These are phyloP conservation scores for Rhynchonycteris naso DNA, from an alignment of 2,797 vertebrate genomes.

Conservation along the genomic window DNA sequence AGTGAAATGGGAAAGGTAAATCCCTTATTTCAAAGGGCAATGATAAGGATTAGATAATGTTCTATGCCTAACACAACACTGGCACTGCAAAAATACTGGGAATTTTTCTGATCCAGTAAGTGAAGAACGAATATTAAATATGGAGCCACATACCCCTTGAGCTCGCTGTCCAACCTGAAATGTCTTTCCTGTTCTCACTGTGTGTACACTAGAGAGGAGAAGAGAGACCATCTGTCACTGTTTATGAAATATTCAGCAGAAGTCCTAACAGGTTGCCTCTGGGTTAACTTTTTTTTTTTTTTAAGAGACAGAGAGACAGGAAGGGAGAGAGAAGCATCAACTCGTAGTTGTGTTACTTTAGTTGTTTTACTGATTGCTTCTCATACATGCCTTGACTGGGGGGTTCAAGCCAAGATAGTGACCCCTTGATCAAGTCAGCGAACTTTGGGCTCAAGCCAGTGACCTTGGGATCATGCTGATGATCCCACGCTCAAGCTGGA, in stretches of 20 bases:
- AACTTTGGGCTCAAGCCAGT: too few species aligned
- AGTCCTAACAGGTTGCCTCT: neutral
- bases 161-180: rapidly evolving
- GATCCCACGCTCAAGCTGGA: too few species aligned
- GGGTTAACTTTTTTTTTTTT: neutral
- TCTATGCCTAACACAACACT: neutral
- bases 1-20: neutral
- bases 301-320: too few species aligned
- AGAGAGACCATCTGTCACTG: slow-evolving; percentile 9
- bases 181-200: slow-evolving; percentile 62
- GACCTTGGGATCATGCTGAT: too few species aligned
- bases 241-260: neutral
- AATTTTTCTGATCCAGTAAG: neutral
- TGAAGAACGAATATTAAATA: neutral
- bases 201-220: slow-evolving; percentile 5
- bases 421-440: too few species aligned
- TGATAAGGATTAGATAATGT: neutral
- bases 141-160: slow-evolving; percentile 59
- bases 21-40: neutral
- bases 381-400: too few species aligned
- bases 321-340: too few species aligned
- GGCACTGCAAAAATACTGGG: neutral
- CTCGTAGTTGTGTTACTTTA: too few species aligned
- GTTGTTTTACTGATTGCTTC: too few species aligned
- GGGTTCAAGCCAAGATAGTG: too few species aligned